These are phyloP conservation scores for Eledona agricola DNA, from an alignment of 2,888 invertebrate species.

Conservation along the genomic window DNA sequence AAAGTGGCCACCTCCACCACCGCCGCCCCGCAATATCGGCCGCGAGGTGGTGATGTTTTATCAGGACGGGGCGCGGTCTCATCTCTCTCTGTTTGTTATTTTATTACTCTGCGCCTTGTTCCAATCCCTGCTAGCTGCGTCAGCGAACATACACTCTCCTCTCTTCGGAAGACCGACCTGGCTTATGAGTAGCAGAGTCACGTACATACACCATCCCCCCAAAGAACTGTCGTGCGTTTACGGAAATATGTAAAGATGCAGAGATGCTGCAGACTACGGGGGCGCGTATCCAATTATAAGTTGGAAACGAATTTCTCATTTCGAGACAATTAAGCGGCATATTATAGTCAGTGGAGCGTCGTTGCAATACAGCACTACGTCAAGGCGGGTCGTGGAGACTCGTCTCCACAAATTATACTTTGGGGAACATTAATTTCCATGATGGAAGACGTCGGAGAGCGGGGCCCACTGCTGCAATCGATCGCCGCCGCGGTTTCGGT, in stretches of 20 bases:
- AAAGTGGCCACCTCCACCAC: conserved; percentile 37
- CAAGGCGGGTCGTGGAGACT: conserved; percentile 50
- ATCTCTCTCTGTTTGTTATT: conserved; percentile 55
- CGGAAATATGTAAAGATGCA: conserved; percentile 37
- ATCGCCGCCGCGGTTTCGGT: conserved; percentile 44
- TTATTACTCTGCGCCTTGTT: conserved; percentile 55
- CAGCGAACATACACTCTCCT: conserved; percentile 45
- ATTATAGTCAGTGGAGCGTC: conserved; percentile 64
- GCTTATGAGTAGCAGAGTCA: conserved; percentile 47
- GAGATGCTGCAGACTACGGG: conserved; percentile 48
- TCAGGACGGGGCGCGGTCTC: conserved; percentile 53
- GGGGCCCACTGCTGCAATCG: conserved; percentile 31
- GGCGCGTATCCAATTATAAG: conserved; percentile 66
- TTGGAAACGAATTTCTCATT: conserved; percentile 68
- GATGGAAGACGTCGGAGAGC: conserved; percentile 56
- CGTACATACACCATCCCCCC: conserved; percentile 40
- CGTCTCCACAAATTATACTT: conserved; percentile 66
- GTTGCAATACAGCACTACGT: conserved; percentile 58
- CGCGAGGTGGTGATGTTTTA: conserved; percentile 48
- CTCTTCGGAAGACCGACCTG: conserved; percentile 38
- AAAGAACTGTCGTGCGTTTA: conserved; percentile 10
- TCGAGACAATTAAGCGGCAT: conserved; percentile 67
- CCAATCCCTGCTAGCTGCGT: conserved; percentile 53
- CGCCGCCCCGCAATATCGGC: conserved; percentile 39
- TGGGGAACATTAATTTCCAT: conserved; percentile 66